A percentile compares a stretch with the other conserved stretches of the same genome.
phyloP scores from a whole-genome alignment of 2,888 invertebrate species.

The Mesorhabditis spiculigera region DNA sequence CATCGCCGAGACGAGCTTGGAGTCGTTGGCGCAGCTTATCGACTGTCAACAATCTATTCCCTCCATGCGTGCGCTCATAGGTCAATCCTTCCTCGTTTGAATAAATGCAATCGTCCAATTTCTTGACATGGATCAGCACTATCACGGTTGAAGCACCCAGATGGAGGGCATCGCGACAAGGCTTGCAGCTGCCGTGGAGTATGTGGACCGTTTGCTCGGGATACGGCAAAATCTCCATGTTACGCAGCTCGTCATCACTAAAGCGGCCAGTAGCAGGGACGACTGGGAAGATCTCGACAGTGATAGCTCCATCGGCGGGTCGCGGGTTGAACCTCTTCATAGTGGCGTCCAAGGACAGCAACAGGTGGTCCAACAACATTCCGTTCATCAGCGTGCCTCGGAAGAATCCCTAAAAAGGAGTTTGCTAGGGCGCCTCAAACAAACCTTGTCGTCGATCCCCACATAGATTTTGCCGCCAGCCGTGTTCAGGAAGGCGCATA shows the following conservation, averaged over 20 bases:
- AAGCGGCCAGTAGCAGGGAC: background rate
- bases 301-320: background rate
- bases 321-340: background rate
- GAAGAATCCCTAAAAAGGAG: background rate
- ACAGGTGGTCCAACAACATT: background rate
- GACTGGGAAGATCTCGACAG: background rate
- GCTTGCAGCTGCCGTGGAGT: background rate
- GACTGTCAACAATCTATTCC: background rate
- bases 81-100: background rate
- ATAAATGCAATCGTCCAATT: background rate
- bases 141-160: background rate
- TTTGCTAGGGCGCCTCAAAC: too few relatives aligned
- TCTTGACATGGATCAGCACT: background rate
- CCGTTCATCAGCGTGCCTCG: background rate
- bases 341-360: background rate
- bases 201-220: background rate
- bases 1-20: background rate
- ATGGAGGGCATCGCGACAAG: background rate
- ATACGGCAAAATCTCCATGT: too few relatives aligned
- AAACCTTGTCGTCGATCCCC: slow-evolving; percentile 26
- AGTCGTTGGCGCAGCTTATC: background rate
- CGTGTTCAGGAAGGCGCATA: slow-evolving; percentile 37
- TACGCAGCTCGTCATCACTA: too few relatives aligned
- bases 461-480: slow-evolving; percentile 31
- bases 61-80: background rate